Evolutionary conservation across 1,140 invertebrate species (phyloP), one percentile per base, ranked within the genome.

Genomic region (Chironomus striatipennis): DNA sequence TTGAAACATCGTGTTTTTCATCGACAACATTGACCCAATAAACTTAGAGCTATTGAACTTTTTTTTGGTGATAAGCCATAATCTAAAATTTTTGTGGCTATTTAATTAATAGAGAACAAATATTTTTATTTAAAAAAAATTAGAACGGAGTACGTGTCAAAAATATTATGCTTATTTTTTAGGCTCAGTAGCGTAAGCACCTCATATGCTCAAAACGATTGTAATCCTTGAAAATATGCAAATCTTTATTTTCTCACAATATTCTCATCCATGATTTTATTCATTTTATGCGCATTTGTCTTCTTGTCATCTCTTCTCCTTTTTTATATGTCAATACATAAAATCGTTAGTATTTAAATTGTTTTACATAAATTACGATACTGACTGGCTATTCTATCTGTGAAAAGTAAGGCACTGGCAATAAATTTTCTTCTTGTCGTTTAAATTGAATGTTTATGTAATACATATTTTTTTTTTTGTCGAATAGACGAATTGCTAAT

Each of bases 141-240:
- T 34, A 34, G 24, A 34, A 34, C 24, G 24, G 24, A 34, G 2
- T 34, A 34, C 24, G 24, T 34, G 24, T 34, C 24, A 5, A 34
- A 34, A 1, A 34, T 34, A 34, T 34, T 34, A 34, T 2, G 5
- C 24, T 34, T 34, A 34, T 34, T 34, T 34, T 34, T 34, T 34
- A 34, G 24, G 5, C 24, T 34, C 24, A 34, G 24, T 34, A 34
- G 5, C 24, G 24, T 57, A n/a, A 57, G n/a, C 12, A 57, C 47
- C 47, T 57, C 24, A 34, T 34, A 34, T 34, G 24, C 24, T 34
- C 24, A 5, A 34, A 34, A 34, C 24, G 24, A 10, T 57, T 57
- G 47, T 21, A 7, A 21, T 70, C 65, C 65, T 70, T 70, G 65
- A 70, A 70, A 70, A 70, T 70, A 70, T 70, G 65, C 65, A 20